These are phyloP conservation scores for Siniperca scherzeri DNA, from an alignment of 2,797 vertebrate species.

Conservation along the genomic window DNA sequence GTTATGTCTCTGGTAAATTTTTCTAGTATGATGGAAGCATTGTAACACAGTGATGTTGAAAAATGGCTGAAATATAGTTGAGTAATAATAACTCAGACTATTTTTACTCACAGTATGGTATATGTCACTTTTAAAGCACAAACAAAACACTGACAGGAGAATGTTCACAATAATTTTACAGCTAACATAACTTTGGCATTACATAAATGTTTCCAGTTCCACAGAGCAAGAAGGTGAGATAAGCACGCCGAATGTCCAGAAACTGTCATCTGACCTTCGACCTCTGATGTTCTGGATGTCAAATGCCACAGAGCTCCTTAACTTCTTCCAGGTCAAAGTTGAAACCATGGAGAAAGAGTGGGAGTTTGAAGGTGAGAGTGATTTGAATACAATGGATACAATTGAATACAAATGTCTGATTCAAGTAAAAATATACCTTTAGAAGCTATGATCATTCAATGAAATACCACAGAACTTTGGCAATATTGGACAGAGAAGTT, in stretches of 20 bases:
- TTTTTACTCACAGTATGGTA: conserved; percentile 59
- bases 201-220: conserved; percentile 76
- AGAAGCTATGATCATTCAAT: background rate
- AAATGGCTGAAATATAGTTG: conserved; percentile 53
- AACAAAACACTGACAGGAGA: conserved; percentile 53
- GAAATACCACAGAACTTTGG: conserved; percentile 30
- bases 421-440: conserved; percentile 15
- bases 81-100: conserved; percentile 67
- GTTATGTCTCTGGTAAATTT: conserved; percentile 76
- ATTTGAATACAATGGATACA: conserved; percentile 22
- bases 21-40: conserved; percentile 72
- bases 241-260: conserved; percentile 87
- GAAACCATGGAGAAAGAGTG: conserved; percentile 94
- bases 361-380: conserved; percentile 92
- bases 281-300: conserved; percentile 97
- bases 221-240: conserved; percentile 88
- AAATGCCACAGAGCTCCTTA: conserved; percentile 94
- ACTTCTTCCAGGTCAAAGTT: conserved; percentile 94
- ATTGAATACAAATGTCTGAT: background rate
- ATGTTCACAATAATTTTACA: conserved; percentile 55
- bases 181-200: conserved; percentile 55
- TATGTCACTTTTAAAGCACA: conserved; percentile 32
- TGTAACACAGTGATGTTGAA: conserved; percentile 53
- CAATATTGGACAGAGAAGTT: conserved; percentile 25
- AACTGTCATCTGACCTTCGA: conserved; percentile 90